Evolutionary conservation across 1,140 invertebrate species (phyloP), one percentile per base, ranked within the genome.

Genomic region (Megalonaias nervosa): DNA sequence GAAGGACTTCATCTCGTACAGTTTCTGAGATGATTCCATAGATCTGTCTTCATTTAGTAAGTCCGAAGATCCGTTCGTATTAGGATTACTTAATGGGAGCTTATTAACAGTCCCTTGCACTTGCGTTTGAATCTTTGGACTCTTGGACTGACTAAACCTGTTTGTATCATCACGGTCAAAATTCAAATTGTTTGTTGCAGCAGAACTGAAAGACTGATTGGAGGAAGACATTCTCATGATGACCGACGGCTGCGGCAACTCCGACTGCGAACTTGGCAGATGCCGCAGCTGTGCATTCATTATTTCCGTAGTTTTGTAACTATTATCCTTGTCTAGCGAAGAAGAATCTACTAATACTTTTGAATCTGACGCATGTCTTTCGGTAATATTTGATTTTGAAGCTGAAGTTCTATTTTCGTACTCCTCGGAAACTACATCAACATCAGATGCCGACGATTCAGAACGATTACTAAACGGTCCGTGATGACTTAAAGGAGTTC

Each of bases 371-470:
- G 38, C 11, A 48, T 48, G 38, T 48, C 38, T 48, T 48, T 48
- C 38, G 38, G 0, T 48, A 48, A 48, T 48, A 48, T 48, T 48
- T 48, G 38, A 48, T 48, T 48, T 48, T 48, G 38, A 48, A 48
- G 60, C 23, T 74, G 73, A 31, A 21, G 65, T 74, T 15, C 62
- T 73, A 38, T 61, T 21, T 17, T 88, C 87, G 21, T 82, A 80
- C 67, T 88, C 87, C 16, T 89, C 88, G 67, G 79, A 85, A 16
- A 84, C 84, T 55, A 88, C 86, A 66, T 89, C 88, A 62, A 88
- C 85, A 60, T 89, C 88, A 16, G 88, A 89, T 21, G 84, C 86
- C 2, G 87, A 89, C 17, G 88, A 89, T 66, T 89, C 88, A 9
- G 88, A 88, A 66, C 84, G 74, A 81, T 88, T 89, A 78, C 87